phyloP scores from a whole-genome alignment of 2,113 vertebrate genomes.

The Proterorhinus semilunaris region DNA sequence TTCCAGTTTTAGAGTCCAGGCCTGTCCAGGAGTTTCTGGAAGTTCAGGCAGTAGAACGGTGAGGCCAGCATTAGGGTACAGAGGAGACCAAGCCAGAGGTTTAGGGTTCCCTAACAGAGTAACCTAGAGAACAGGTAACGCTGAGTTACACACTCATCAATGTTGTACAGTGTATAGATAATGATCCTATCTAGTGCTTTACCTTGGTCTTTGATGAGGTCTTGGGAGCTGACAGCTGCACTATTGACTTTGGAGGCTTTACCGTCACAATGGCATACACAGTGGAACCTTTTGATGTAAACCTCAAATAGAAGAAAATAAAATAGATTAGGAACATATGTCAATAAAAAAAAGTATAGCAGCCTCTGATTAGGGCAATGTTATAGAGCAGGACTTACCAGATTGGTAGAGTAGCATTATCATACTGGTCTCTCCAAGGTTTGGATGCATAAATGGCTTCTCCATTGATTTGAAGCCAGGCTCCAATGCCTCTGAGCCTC shows the following conservation, averaged over 20 bases:
- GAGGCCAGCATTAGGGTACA: conserved; percentile 63
- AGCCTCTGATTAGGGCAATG: not conserved
- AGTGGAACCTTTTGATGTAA: conserved; percentile 47
- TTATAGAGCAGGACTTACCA: conserved; percentile 76
- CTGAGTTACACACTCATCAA: not conserved
- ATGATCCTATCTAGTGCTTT: not conserved
- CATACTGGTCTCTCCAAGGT: conserved; percentile 87
- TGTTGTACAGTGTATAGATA: not conserved
- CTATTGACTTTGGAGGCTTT: conserved; percentile 16
- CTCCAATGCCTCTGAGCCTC: conserved; percentile 84
- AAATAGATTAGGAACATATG: not conserved
- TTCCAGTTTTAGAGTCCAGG: conserved; percentile 83
- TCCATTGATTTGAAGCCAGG: conserved; percentile 86
- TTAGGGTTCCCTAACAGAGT: conserved; percentile 76
- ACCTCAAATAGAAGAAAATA: conserved; percentile 36
- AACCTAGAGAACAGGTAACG: conserved; percentile 71
- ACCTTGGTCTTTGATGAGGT: conserved; percentile 53
- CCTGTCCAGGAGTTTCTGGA: conserved; percentile 53
- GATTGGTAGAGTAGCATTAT: conserved; percentile 73
- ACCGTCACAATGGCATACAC: conserved; percentile 58
- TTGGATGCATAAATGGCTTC: conserved; percentile 88
- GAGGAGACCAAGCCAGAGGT: conserved; percentile 77
- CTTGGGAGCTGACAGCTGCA: conserved; percentile 55
- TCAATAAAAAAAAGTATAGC: not conserved
- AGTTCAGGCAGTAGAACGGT: conserved; percentile 76